Percentiles rank a stretch among this genome's conserved stretches.
These are phyloP conservation scores for Phycodurus eques DNA, from an alignment of 2,113 vertebrate genomes.

Conservation along the genomic window DNA sequence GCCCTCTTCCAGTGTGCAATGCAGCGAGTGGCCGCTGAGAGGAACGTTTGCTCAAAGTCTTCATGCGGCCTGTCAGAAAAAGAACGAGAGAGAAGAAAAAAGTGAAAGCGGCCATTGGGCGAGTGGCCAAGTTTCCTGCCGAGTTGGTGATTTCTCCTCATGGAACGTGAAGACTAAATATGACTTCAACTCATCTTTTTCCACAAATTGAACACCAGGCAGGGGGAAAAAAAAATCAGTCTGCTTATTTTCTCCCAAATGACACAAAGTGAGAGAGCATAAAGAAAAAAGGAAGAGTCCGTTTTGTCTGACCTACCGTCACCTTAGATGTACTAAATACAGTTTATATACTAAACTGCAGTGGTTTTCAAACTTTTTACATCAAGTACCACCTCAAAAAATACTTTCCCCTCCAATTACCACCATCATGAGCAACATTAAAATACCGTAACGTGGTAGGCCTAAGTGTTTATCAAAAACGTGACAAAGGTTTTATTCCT, in stretches of 20 bases:
- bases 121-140: constrained; percentile 61
- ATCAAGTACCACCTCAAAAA: background rate
- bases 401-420: background rate
- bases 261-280: background rate
- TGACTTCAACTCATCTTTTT: constrained; percentile 47
- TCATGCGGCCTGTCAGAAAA: background rate
- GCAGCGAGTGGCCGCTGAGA: constrained; percentile 16
- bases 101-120: constrained; percentile 3
- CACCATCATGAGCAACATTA: background rate
- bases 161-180: constrained; percentile 61
- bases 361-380: background rate
- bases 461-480: background rate
- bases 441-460: background rate
- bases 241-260: constrained; percentile 31
- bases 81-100: constrained; percentile 3
- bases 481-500: too few species aligned
- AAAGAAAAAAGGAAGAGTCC: constrained; percentile 9
- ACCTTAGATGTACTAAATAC: constrained; percentile 12
- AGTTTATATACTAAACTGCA: background rate
- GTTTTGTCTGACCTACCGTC: constrained; percentile 20
- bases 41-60: constrained; percentile 25
- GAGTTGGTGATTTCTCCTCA: constrained; percentile 35
- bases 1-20: background rate
- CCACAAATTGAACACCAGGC: constrained; percentile 36
- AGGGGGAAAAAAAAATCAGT: constrained; percentile 14